Percentiles rank a stretch among this genome's conserved stretches.
Conservation (phyloP, 2,888 invertebrate species). For the Cactoblastis cactorum region DNA sequence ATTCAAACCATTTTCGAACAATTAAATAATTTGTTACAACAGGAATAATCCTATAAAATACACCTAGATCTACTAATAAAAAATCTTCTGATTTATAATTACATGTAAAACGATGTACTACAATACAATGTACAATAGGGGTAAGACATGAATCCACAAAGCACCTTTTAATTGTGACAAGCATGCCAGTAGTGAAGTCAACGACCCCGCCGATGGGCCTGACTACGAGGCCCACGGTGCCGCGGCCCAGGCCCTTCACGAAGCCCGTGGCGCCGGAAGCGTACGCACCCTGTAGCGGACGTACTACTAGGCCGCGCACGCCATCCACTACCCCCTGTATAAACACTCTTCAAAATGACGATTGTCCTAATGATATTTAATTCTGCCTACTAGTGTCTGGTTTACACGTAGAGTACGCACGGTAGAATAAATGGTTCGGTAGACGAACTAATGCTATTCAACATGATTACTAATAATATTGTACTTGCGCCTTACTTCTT, state of each 20-base stretch:
- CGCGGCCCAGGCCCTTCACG: slow-evolving; percentile 50
- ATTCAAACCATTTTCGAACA: no score
- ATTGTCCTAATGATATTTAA: no score
- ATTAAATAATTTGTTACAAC: no score
- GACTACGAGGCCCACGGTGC: slow-evolving; percentile 53
- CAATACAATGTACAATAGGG: neutral
- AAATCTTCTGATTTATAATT: neutral
- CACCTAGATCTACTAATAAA: neutral
- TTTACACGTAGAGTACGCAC: no score
- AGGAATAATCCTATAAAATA: no score
- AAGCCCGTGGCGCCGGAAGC: slow-evolving; percentile 55
- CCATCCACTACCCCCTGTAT: slow-evolving; percentile 59
- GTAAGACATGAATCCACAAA: slow-evolving; percentile 2
- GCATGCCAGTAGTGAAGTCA: slow-evolving; percentile 61
- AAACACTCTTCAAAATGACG: neutral
- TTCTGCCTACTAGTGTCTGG: no score
- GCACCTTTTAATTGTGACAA: slow-evolving; percentile 59
- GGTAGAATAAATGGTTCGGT: no score
- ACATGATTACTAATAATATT: no score
- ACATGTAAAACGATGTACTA: neutral
- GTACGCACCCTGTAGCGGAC: slow-evolving; percentile 52
- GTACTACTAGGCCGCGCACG: slow-evolving; percentile 48
- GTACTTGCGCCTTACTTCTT: no score
- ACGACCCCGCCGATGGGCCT: slow-evolving; percentile 59
- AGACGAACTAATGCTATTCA: no score